phyloP scores from a whole-genome alignment of 2,888 invertebrate species.

The Malacosoma neustria region DNA sequence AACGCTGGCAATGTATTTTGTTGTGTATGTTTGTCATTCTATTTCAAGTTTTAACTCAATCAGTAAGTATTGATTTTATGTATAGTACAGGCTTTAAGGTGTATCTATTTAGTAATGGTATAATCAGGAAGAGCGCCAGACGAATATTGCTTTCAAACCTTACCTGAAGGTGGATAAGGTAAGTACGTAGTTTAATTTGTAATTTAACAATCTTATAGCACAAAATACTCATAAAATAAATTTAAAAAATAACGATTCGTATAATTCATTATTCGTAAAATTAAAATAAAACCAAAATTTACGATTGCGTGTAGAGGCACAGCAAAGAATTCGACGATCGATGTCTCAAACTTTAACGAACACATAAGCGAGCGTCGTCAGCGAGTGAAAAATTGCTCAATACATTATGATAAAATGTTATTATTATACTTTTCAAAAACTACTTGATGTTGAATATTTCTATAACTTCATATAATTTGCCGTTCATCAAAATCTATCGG shows the following conservation, averaged over 20 bases:
- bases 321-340: background rate
- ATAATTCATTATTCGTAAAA: background rate
- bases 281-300: too few species aligned
- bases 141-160: too few species aligned
- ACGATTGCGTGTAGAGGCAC: background rate
- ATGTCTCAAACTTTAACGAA: background rate
- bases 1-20: too few species aligned
- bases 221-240: conserved; percentile 1
- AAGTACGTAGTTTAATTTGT: too few species aligned
- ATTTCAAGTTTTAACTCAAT: too few species aligned
- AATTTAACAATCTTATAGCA: too few species aligned
- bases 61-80: too few species aligned
- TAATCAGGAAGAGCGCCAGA: too few species aligned
- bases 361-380: background rate
- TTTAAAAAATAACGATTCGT: background rate
- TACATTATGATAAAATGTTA: background rate
- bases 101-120: too few species aligned
- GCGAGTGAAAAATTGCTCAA: background rate
- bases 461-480: background rate
- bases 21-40: too few species aligned
- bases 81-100: too few species aligned
- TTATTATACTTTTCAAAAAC: background rate
- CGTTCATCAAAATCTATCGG: background rate
- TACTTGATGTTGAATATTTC: background rate
- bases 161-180: too few species aligned